These are phyloP conservation scores for Nasonia vitripennis DNA, from an alignment of 1,140 invertebrate species.

Conservation along the genomic window DNA sequence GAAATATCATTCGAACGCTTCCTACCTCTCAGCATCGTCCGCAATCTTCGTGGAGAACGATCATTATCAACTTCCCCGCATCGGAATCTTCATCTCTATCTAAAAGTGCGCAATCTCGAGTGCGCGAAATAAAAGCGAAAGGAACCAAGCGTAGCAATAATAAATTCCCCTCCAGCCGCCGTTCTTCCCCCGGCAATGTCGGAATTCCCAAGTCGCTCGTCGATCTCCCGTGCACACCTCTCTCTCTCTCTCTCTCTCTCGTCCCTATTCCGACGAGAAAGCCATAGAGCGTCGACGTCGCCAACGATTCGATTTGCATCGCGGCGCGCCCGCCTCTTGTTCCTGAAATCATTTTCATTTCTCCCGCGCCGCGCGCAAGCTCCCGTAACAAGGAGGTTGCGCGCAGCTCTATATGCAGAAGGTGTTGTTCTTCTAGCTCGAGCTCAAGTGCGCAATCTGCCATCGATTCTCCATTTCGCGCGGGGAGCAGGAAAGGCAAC, in stretches of 20 bases:
- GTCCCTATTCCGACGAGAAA: background rate
- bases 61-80: too few species aligned
- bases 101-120: background rate
- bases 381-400: background rate
- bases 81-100: too few species aligned
- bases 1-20: too few species aligned
- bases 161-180: background rate
- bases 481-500: background rate
- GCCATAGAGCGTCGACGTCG: background rate
- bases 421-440: background rate
- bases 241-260: too few species aligned
- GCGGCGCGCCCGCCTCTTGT: background rate
- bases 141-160: background rate
- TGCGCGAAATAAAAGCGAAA: background rate
- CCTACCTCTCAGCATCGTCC: too few species aligned
- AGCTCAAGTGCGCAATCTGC: background rate
- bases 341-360: background rate
- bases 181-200: background rate
- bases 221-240: background rate
- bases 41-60: background rate
- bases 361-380: too few species aligned
- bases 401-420: background rate
- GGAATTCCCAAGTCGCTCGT: constrained; percentile 9
- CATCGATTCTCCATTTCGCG: constrained; percentile 15
- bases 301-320: constrained; percentile 1